These are phyloP conservation scores for Lymantria monacha DNA, from an alignment of 2,888 invertebrate genomes.

Conservation along the genomic window DNA sequence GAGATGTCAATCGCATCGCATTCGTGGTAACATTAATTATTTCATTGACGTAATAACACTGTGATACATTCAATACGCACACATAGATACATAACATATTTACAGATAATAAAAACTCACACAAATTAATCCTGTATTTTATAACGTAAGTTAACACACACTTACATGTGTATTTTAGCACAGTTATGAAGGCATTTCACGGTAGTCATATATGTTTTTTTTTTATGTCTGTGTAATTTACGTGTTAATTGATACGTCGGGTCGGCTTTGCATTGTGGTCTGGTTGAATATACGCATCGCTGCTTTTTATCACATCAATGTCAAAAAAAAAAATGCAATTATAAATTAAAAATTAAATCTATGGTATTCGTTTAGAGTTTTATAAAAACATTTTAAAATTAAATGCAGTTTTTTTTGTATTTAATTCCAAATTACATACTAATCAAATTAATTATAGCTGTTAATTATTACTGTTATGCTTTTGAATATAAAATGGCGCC, in stretches of 20 bases:
- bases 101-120: background rate
- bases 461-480: too few species aligned
- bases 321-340: too few species aligned
- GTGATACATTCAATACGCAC: conserved; percentile 4
- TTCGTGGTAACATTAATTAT: conserved; percentile 58
- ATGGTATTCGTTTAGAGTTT: too few species aligned
- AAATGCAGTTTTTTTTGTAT: too few species aligned
- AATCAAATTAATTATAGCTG: too few species aligned
- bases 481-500: too few species aligned
- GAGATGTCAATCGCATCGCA: conserved; percentile 51
- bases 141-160: background rate
- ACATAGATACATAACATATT: conserved; percentile 1
- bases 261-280: background rate
- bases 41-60: conserved; percentile 37
- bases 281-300: background rate
- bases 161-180: background rate
- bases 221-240: background rate
- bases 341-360: background rate
- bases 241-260: background rate
- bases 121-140: background rate
- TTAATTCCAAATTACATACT: too few species aligned
- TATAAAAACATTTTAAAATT: too few species aligned
- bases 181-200: conserved; percentile 7
- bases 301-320: background rate
- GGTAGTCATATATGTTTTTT: conserved; percentile 12